phyloP scores from a whole-genome alignment of 2,888 invertebrate species.

The Hirtodrosophila histrioides region DNA sequence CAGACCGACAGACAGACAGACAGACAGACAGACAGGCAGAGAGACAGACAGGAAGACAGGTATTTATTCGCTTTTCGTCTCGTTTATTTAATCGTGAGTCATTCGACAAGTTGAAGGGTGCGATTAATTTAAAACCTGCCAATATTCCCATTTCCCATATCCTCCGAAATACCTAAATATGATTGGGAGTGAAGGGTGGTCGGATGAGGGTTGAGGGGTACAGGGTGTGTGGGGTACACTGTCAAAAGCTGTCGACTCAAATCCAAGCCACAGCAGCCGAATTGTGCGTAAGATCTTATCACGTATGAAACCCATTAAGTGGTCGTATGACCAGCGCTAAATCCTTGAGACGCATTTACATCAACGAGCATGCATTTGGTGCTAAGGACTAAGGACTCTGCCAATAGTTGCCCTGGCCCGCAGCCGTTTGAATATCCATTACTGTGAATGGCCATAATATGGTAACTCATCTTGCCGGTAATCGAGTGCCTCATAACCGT shows the following conservation, averaged over 20 bases:
- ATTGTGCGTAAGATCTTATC: slow-evolving; percentile 59
- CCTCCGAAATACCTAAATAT: slow-evolving; percentile 9
- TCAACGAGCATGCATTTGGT: slow-evolving; percentile 13
- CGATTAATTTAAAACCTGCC: slow-evolving; percentile 68
- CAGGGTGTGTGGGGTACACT: slow-evolving; percentile 10
- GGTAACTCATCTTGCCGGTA: slow-evolving; percentile 67
- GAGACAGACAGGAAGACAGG: slow-evolving; percentile 32
- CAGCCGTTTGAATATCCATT: slow-evolving; percentile 60
- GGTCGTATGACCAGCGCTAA: slow-evolving; percentile 25
- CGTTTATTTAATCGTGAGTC: slow-evolving; percentile 59
- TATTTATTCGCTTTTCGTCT: slow-evolving; percentile 54
- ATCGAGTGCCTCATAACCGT: slow-evolving; percentile 68
- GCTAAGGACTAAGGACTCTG: slow-evolving; percentile 9
- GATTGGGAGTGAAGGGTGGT: slow-evolving; percentile 5
- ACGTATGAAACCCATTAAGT: slow-evolving; percentile 60
- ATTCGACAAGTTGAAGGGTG: slow-evolving; percentile 63
- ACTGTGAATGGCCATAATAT: slow-evolving; percentile 58
- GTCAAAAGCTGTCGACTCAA: slow-evolving; percentile 35
- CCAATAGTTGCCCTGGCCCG: slow-evolving; percentile 43
- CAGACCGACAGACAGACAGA: slow-evolving; percentile 28
- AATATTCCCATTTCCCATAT: slow-evolving; percentile 42
- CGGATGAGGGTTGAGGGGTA: too few relatives aligned
- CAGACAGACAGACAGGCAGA: slow-evolving; percentile 1
- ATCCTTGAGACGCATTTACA: slow-evolving; percentile 44
- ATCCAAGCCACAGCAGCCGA: slow-evolving; percentile 3